phyloP scores from a whole-genome alignment of 2,888 invertebrate genomes.

The Cephus pulcher region DNA sequence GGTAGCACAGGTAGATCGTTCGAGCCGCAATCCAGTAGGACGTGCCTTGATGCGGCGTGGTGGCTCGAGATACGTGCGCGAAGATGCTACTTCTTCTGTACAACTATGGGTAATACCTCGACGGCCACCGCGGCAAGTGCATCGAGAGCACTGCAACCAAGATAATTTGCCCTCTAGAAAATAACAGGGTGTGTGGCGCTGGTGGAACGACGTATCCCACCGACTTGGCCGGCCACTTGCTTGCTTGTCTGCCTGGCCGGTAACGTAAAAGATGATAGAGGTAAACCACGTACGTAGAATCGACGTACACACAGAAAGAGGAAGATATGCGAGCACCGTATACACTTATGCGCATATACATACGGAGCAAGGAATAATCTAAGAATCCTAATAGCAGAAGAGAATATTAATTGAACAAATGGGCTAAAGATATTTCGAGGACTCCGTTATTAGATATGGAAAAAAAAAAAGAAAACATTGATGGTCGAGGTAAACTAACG shows the following conservation, averaged over 20 bases:
- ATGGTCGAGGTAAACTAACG: not conserved
- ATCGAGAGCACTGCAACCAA: constrained; percentile 53
- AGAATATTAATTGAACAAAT: not conserved
- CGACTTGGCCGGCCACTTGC: constrained; percentile 12
- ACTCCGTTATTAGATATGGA: not conserved
- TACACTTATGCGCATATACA: not conserved
- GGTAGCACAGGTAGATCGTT: constrained; percentile 51
- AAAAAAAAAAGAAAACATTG: not conserved
- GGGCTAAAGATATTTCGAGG: not conserved
- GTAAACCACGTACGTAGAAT: constrained; percentile 3
- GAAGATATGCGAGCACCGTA: not conserved
- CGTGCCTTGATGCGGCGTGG: constrained; percentile 64
- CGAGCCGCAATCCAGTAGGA: constrained; percentile 64
- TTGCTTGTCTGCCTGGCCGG: constrained; percentile 21
- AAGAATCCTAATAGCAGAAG: not conserved
- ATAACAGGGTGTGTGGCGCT: constrained; percentile 60
- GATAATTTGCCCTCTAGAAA: constrained; percentile 62
- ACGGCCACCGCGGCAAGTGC: constrained; percentile 48
- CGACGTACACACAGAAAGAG: not conserved
- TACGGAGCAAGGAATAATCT: not conserved
- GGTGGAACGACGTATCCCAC: constrained; percentile 36
- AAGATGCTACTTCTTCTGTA: constrained; percentile 62
- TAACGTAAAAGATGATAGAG: constrained; percentile 4
- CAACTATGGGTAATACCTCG: constrained; percentile 43
- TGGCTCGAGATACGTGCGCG: constrained; percentile 63